Evolutionary conservation across 2,888 invertebrate species (phyloP).

Genomic region (Lampropteryx suffumata): DNA sequence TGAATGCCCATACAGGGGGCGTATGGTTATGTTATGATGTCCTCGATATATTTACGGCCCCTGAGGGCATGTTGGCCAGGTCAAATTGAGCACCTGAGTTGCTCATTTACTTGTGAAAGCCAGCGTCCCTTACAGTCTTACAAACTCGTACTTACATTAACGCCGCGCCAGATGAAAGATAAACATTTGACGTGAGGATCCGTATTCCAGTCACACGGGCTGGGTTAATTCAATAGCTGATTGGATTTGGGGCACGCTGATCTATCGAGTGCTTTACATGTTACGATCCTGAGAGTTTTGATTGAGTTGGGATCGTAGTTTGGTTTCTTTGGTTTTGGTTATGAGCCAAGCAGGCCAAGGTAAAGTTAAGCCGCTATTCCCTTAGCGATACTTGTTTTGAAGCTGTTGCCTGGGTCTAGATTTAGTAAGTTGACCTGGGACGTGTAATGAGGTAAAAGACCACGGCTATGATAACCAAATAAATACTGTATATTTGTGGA

Average conservation of each 20-base stretch:
- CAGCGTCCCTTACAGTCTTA: slow-evolving; percentile 45
- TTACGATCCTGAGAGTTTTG: slow-evolving; percentile 41
- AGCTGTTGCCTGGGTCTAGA: too few species aligned
- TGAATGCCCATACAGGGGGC: too few species aligned
- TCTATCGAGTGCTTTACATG: slow-evolving; percentile 62
- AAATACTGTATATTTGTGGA: too few species aligned
- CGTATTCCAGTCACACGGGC: slow-evolving; percentile 81
- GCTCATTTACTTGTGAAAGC: slow-evolving; percentile 8
- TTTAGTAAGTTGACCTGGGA: too few species aligned
- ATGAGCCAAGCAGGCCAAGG: slow-evolving; percentile 12
- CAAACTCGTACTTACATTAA: slow-evolving; percentile 71
- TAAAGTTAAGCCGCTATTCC: slow-evolving; percentile 1
- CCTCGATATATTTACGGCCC: too few species aligned
- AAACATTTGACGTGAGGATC: slow-evolving; percentile 81
- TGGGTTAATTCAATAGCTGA: slow-evolving; percentile 82
- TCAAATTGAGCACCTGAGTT: not conserved
- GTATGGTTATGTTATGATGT: too few species aligned
- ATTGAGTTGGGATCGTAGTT: slow-evolving; percentile 20
- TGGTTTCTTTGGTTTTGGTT: slow-evolving; percentile 5
- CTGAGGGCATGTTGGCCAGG: too few species aligned
- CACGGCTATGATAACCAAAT: too few species aligned
- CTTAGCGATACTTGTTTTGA: not conserved
- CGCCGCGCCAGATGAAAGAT: slow-evolving; percentile 78
- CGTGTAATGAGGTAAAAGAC: too few species aligned
- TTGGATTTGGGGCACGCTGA: slow-evolving; percentile 80